These are phyloP conservation scores for Ceratina australensis DNA, from an alignment of 1,140 invertebrate species.

Conservation along the genomic window DNA sequence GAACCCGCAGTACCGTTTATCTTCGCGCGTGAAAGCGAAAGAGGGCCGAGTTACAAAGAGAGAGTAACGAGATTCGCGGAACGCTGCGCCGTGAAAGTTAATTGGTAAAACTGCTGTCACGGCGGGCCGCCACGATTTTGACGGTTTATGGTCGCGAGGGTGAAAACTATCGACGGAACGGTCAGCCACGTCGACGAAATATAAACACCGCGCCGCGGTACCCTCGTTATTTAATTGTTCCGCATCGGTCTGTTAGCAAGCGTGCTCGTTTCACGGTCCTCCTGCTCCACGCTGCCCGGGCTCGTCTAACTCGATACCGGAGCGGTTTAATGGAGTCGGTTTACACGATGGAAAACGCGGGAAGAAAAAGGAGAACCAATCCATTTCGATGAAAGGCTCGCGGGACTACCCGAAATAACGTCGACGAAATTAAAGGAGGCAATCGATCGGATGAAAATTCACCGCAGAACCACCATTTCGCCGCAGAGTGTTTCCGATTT, in stretches of 20 bases:
- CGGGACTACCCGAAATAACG: background rate
- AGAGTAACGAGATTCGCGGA: background rate
- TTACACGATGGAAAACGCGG: slow-evolving; percentile 5
- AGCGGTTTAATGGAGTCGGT: slow-evolving; percentile 14
- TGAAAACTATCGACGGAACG: slow-evolving; percentile 51
- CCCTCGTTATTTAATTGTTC: slow-evolving; percentile 50
- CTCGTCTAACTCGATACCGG: background rate
- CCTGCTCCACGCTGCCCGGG: background rate
- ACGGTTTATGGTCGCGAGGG: slow-evolving; percentile 40
- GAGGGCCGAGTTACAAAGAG: slow-evolving; percentile 26
- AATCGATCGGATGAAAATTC: background rate
- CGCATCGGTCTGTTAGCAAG: slow-evolving; percentile 25
- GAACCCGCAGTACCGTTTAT: background rate
- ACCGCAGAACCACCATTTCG: slow-evolving; percentile 17
- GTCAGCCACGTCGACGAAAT: slow-evolving; percentile 18
- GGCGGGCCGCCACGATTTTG: slow-evolving; percentile 48
- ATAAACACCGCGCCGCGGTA: slow-evolving; percentile 39
- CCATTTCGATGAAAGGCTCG: background rate
- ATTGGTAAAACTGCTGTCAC: slow-evolving; percentile 46
- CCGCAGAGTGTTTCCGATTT: slow-evolving; percentile 4
- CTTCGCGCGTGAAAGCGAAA: background rate
- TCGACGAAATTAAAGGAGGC: slow-evolving; percentile 22
- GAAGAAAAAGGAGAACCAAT: slow-evolving; percentile 8
- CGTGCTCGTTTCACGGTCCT: slow-evolving; percentile 2
- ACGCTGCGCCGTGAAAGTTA: slow-evolving; percentile 31